Base-by-base conservation (phyloP, 30 jellyfish, hydroid and myxozoan genomes). In the Aurelia coerulea region DNA sequence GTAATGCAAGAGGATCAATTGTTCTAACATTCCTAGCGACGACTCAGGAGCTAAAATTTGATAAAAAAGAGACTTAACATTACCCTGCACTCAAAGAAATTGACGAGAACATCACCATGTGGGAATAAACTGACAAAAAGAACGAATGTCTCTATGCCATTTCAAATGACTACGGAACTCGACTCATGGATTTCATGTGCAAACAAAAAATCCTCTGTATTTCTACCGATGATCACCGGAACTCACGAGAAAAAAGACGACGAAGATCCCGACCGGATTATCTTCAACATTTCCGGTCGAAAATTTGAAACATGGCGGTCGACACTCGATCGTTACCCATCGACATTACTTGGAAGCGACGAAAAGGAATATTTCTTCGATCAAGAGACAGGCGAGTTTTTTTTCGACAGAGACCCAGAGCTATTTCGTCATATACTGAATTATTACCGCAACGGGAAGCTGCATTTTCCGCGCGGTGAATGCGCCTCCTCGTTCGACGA, bases 381-480 rank as follows among this genome's bases (percentile, higher is more conserved):
- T 35, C 87, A 68, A 39, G 92, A 82, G 1, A 80, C 89, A 10
- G 63, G 70, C 62, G 98, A 93, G 50, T 93, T 88, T 79, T 93
- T 88, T 58, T 93, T 93, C 88, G 98, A 93, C 64, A 84, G 98
- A 31, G 98, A 93, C 69, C 98, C 98, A 41, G 98, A 93, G 42
- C 83, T 93, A 46, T 93, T 93, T 64, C 92, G 98, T 4, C 83
- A 81, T 83, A 83, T 93, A 12, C 64, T 93, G 60, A 93, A 93
- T 74, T 93, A 87, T 65, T 93, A 93, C 53, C 92, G 98, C 59
- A 87, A 90, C 53, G 97, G 97, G 5, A 93, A 93, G 62, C 76
- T 93, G 52, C 98, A 93, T 69, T 87, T 60, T 50, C 98, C 98
- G 49, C 75, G 85, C 62, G 95, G 91, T 64, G 98, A 93, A 73